These are phyloP conservation scores for Neodiprion virginianus DNA, from an alignment of 1,140 invertebrate species.

Conservation along the genomic window DNA sequence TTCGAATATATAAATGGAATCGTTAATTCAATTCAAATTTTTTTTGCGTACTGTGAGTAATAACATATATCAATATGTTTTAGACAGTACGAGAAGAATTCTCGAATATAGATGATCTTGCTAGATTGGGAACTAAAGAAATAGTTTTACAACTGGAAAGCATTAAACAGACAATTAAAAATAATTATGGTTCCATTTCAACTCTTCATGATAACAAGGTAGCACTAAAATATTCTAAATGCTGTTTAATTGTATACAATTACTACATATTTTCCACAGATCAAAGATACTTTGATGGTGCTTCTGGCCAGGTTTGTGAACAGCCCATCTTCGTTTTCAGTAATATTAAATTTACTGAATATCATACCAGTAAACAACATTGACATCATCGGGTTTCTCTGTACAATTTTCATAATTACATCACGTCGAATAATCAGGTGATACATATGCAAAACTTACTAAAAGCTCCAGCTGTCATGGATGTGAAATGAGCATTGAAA, in stretches of 20 bases:
- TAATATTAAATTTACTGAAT: not conserved
- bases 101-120: not conserved
- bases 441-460: not conserved
- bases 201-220: not conserved
- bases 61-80: too few relatives aligned
- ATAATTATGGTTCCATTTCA: not conserved
- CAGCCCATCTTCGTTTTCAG: not conserved
- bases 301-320: not conserved
- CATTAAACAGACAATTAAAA: not conserved
- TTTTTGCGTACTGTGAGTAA: too few relatives aligned
- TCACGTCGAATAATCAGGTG: not conserved
- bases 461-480: not conserved
- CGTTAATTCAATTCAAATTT: too few relatives aligned
- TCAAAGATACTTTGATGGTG: not conserved
- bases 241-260: too few relatives aligned
- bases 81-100: too few relatives aligned
- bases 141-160: not conserved
- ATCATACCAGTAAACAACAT: not conserved
- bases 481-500: too few relatives aligned
- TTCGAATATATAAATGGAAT: too few relatives aligned
- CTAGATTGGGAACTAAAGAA: not conserved
- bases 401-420: not conserved
- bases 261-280: not conserved
- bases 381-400: not conserved
- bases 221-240: not conserved